These are phyloP conservation scores for Amia ocellicauda DNA, from an alignment of 2,113 vertebrate genomes.

Conservation along the genomic window DNA sequence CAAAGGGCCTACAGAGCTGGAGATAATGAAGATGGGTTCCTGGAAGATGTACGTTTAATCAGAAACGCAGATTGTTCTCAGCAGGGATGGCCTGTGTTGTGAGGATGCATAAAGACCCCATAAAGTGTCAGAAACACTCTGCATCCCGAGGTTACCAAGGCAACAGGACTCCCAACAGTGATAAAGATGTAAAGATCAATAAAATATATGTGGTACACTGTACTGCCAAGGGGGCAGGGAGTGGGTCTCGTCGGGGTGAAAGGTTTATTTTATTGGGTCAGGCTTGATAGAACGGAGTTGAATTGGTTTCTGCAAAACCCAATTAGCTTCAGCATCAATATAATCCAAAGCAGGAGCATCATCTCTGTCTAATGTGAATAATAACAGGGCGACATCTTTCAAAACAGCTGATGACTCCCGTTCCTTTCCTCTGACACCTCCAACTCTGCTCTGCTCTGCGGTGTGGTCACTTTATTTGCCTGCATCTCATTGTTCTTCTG, in stretches of 20 bases:
- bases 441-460: no score
- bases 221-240: constrained; percentile 35
- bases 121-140: constrained; percentile 14
- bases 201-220: constrained; percentile 49
- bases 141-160: constrained; percentile 37
- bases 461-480: no score
- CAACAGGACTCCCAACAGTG: constrained; percentile 26
- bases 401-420: no score
- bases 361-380: neutral
- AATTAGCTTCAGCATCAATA: constrained; percentile 13
- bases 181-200: constrained; percentile 44
- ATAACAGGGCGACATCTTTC: no score
- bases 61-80: constrained; percentile 27
- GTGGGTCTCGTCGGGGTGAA: constrained; percentile 8
- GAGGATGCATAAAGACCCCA: constrained; percentile 1
- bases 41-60: constrained; percentile 16
- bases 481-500: no score
- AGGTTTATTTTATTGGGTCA: neutral
- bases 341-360: constrained; percentile 34
- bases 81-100: constrained; percentile 17
- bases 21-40: neutral
- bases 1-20: constrained; percentile 4
- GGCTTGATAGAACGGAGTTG: constrained; percentile 21
- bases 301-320: constrained; percentile 22
- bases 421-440: no score